Base-by-base conservation (phyloP, 2,113 vertebrate species). In the Ibidorhyncha struthersii region DNA sequence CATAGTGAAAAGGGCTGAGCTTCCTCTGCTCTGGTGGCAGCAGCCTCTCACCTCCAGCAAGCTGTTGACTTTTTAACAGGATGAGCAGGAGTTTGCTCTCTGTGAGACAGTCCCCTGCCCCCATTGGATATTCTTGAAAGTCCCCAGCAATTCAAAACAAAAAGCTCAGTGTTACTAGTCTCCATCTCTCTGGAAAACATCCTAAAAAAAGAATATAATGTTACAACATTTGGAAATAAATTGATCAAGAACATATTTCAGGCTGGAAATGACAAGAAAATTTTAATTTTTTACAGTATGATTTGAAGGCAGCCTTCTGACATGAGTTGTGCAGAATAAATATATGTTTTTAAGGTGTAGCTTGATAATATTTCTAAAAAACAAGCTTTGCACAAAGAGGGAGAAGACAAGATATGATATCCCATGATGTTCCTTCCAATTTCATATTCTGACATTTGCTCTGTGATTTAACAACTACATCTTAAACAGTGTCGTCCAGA, bases 321-420 rank as follows among this genome's bases (percentile, higher is more conserved):
- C 10, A 52, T 1, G 10, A 73, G 22, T 13, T 41, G 20, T 50
- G 26, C 13, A 73, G 43, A 47, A 29, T 2, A 63, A 79, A 63
- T 79, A 38, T 58, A 74, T 0, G 1, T 22, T 73, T 89, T 85
- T 69, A 63, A 83, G 19, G 3, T 58, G 34, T 12, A 71, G 12
- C 9, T 49, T 79, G 4, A 8, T 22, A 71, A 15, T 4, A 67
- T 59, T 69, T 55, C 17, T 86, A 29, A 80, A 83, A 55, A 72
- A 8, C 6, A 91, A 83, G 16, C 2, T 67, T 67, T 83, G 17
- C 3, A n/a, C 0, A 0, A n/a, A 10, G 4, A 40, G 14, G 20
- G 13, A 76, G 53, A 94, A 82, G 22, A 32, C 1, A 72, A 20
- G 29, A 20, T 55, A 7, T 27, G 27, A 29, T 66, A 82, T 20